phyloP scores from a whole-genome alignment of 2,113 vertebrate genomes.

The Misgurnus anguillicaudatus region DNA sequence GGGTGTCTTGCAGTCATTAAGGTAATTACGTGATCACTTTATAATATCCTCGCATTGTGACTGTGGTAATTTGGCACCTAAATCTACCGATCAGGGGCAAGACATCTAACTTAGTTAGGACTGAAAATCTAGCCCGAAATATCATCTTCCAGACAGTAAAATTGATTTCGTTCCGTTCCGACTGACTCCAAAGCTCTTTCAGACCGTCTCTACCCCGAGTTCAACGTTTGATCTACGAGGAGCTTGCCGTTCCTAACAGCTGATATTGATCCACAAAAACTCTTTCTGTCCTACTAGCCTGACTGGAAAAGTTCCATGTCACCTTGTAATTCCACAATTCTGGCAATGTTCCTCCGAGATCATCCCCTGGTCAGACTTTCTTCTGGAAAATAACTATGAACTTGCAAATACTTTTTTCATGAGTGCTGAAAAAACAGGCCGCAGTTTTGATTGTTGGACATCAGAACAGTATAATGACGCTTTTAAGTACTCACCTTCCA shows the following conservation, averaged over 20 bases:
- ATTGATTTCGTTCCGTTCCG: constrained; percentile 71
- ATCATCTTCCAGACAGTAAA: constrained; percentile 68
- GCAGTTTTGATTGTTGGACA: neutral
- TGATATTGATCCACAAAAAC: constrained; percentile 63
- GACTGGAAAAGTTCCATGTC: constrained; percentile 55
- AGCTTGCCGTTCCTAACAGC: constrained; percentile 64
- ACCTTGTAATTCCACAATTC: constrained; percentile 62
- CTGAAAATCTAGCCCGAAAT: constrained; percentile 64
- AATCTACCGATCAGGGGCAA: constrained; percentile 49
- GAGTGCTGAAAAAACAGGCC: neutral
- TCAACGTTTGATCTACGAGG: constrained; percentile 64
- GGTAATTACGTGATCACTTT: constrained; percentile 79
- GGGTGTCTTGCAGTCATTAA: constrained; percentile 74
- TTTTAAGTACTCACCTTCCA: constrained; percentile 65
- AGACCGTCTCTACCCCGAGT: constrained; percentile 65
- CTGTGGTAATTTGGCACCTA: constrained; percentile 61
- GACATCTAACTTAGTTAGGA: constrained; percentile 69
- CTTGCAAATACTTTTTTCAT: neutral
- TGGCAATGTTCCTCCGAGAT: constrained; percentile 57
- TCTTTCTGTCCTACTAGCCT: constrained; percentile 50
- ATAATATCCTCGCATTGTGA: constrained; percentile 71
- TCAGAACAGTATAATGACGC: neutral
- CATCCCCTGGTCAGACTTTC: constrained; percentile 50
- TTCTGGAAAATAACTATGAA: too few relatives aligned
- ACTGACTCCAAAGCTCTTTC: constrained; percentile 65